A percentile compares a stretch with the other conserved stretches of the same genome.
These are phyloP conservation scores for Emydura subglobosa DNA, from an alignment of 2,113 vertebrate genomes.

Conservation along the genomic window DNA sequence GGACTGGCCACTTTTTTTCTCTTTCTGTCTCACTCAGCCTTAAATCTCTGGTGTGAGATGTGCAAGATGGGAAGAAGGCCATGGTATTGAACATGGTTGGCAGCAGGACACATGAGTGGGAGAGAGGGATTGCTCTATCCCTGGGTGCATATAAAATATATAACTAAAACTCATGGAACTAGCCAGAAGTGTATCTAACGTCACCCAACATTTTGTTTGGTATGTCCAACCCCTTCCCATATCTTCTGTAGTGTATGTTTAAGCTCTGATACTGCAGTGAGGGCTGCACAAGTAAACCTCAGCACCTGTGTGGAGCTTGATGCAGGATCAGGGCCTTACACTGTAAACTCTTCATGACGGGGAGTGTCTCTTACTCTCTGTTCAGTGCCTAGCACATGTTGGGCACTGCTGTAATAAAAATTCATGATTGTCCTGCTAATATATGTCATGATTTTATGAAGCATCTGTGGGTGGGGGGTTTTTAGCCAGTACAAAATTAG, in stretches of 20 bases:
- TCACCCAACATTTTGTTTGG: neutral
- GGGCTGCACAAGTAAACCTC: neutral
- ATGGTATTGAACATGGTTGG: neutral
- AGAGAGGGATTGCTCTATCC: neutral
- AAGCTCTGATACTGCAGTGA: neutral
- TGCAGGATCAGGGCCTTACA: neutral
- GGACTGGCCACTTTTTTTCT: neutral
- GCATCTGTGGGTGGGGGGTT: neutral
- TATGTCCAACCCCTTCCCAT: neutral
- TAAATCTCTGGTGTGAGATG: neutral
- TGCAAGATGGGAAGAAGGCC: neutral
- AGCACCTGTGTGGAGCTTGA: neutral
- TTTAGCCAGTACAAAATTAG: neutral
- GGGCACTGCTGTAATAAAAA: neutral
- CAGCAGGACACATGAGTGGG: neutral
- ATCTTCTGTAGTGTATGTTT: neutral
- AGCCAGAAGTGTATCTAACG: neutral
- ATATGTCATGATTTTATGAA: neutral
- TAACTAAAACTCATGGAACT: neutral
- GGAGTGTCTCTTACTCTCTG: neutral
- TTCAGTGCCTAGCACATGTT: neutral
- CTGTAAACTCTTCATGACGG: neutral
- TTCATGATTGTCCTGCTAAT: neutral
- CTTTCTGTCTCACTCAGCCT: neutral
- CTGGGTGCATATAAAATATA: neutral